A percentile compares a stretch with the other conserved stretches of the same genome.
Evolutionary conservation across 1,140 invertebrate genomes (phyloP).

Genomic region (Anastrepha ludens): DNA sequence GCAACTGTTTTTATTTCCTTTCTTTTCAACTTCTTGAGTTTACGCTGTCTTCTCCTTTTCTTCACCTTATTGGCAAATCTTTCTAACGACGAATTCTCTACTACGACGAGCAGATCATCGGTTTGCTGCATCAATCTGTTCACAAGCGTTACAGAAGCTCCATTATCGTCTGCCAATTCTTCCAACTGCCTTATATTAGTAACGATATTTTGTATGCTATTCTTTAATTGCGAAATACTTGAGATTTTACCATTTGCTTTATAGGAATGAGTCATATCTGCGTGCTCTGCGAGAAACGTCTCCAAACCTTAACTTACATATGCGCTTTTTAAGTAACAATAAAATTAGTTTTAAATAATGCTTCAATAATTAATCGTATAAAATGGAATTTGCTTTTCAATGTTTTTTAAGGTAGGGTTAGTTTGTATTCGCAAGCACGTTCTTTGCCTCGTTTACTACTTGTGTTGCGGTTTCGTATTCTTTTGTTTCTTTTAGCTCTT

Average conservation of each 20-base stretch:
- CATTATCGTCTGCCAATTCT: not conserved
- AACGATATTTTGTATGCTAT: not conserved
- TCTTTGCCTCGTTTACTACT: conserved; percentile 82
- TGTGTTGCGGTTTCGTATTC: conserved; percentile 82
- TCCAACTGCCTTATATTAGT: not conserved
- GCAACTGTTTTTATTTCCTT: not conserved
- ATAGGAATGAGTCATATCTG: not conserved
- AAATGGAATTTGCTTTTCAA: conserved; percentile 2
- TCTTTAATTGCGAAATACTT: not conserved
- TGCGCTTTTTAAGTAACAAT: not conserved
- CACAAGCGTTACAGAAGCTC: not conserved
- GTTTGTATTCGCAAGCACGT: conserved; percentile 75
- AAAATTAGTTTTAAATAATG: not conserved
- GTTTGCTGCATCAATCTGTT: not conserved
- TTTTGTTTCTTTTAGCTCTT: conserved; percentile 84
- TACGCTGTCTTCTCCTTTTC: not conserved
- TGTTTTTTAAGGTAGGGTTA: not conserved
- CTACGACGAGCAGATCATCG: not conserved
- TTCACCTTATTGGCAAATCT: not conserved
- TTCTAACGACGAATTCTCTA: not conserved
- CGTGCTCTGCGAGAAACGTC: not conserved
- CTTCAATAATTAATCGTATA: not conserved
- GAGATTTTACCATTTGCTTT: not conserved
- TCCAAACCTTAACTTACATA: not conserved
- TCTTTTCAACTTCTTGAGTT: not conserved